Conservation (phyloP, 2,113 vertebrate genomes). For the Ptilonorhynchus violaceus region DNA sequence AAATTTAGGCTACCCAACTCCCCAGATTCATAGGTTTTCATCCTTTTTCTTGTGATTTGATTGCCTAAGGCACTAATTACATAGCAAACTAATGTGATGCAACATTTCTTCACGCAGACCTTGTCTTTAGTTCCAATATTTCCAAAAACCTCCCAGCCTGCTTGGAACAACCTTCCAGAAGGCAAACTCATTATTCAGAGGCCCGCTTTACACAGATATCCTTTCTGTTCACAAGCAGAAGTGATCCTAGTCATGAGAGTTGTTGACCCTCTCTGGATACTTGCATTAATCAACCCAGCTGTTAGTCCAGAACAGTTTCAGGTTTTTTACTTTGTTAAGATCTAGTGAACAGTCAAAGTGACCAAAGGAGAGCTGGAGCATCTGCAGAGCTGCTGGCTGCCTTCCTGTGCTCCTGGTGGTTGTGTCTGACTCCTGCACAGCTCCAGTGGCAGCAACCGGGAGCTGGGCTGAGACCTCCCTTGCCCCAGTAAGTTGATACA, state of each 20-base stretch:
- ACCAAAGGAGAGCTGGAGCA: background rate
- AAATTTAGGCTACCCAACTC: background rate
- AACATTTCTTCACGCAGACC: background rate
- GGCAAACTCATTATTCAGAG: background rate
- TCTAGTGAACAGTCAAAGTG: background rate
- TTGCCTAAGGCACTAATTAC: background rate
- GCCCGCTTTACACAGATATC: background rate
- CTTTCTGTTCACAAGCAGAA: background rate
- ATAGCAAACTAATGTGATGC: background rate
- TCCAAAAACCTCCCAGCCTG: background rate
- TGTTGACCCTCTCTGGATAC: background rate
- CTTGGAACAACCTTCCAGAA: background rate
- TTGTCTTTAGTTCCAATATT: background rate
- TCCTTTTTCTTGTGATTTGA: background rate
- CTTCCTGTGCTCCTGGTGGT: background rate
- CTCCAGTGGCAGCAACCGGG: background rate
- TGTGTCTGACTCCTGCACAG: background rate
- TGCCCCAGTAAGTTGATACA: background rate
- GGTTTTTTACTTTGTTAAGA: background rate
- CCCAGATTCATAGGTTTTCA: background rate
- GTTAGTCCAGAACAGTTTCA: background rate
- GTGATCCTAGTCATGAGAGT: background rate
- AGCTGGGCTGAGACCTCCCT: background rate
- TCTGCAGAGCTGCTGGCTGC: background rate
- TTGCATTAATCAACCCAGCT: background rate